Evolutionary conservation across 2,888 invertebrate species (phyloP).

Genomic region (Rhabditoides inermis): DNA sequence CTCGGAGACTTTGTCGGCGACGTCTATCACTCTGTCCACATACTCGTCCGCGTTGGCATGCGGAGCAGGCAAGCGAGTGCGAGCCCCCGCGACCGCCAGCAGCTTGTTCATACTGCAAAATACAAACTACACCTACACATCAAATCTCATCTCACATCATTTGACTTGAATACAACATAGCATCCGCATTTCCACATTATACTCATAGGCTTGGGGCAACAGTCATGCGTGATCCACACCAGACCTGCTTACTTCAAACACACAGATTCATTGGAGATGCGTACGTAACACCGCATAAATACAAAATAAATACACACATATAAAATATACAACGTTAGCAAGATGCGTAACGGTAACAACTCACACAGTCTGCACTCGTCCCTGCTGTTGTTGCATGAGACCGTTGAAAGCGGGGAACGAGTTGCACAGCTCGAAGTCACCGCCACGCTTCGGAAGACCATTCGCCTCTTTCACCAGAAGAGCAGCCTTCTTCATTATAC

Average conservation of each 20-base stretch:
- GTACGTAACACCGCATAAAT: too few species aligned
- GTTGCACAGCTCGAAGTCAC: slow-evolving; percentile 37
- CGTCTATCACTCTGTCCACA: slow-evolving; percentile 30
- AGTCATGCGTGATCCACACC: too few species aligned
- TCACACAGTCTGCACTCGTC: slow-evolving; percentile 23
- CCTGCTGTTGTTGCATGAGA: slow-evolving; percentile 27
- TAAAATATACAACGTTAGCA: neutral
- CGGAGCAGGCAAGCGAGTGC: slow-evolving; percentile 18
- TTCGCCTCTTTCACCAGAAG: slow-evolving; percentile 19
- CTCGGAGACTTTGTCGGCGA: slow-evolving; percentile 39
- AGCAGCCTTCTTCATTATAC: slow-evolving; percentile 13
- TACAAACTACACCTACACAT: neutral
- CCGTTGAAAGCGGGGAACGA: slow-evolving; percentile 36
- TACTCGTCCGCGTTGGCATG: slow-evolving; percentile 14
- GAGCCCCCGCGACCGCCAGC: slow-evolving; percentile 22
- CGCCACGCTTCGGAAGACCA: slow-evolving; percentile 28
- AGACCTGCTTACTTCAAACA: too few species aligned
- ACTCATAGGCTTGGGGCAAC: neutral
- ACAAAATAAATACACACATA: too few species aligned
- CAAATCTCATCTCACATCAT: too few species aligned
- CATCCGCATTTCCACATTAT: too few species aligned
- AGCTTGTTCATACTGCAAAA: slow-evolving; percentile 18
- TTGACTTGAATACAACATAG: neutral
- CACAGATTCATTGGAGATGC: too few species aligned
- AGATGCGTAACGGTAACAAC: slow-evolving; percentile 1